phyloP scores from a whole-genome alignment of 2,113 vertebrate genomes.

The Dendropsophus ebraccatus region DNA sequence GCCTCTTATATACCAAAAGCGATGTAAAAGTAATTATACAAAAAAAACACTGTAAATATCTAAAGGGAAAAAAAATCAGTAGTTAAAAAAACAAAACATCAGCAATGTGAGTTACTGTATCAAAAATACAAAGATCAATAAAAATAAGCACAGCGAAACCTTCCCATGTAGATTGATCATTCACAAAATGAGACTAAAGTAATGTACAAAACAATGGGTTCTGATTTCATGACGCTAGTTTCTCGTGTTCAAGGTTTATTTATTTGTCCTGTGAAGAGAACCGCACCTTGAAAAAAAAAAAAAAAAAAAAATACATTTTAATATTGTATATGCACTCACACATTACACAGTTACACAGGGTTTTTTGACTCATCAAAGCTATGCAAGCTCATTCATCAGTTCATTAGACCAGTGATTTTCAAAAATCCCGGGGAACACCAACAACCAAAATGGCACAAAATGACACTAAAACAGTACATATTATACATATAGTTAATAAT shows the following conservation, averaged over 20 bases:
- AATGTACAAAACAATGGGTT: conserved; percentile 65
- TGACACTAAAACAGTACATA: too few relatives aligned
- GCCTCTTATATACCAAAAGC: conserved; percentile 66
- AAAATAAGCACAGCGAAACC: conserved; percentile 23
- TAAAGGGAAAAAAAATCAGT: conserved; percentile 14
- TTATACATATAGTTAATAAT: too few relatives aligned
- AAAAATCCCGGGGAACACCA: too few relatives aligned
- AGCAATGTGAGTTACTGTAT: conserved; percentile 26
- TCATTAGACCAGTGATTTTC: too few relatives aligned
- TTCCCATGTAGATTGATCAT: conserved; percentile 65
- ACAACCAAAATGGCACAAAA: too few relatives aligned
- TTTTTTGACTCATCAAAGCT: too few relatives aligned
- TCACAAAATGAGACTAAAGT: conserved; percentile 74
- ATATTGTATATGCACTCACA: too few relatives aligned
- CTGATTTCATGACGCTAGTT: conserved; percentile 50
- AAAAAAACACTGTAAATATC: too few relatives aligned
- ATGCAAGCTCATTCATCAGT: too few relatives aligned
- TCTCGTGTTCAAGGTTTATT: conserved; percentile 81
- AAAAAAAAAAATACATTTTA: background rate
- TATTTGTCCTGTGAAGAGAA: conserved; percentile 95
- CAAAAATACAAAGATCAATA: conserved; percentile 41
- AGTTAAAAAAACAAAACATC: conserved; percentile 30
- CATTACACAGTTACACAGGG: too few relatives aligned
- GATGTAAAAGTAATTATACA: conserved; percentile 74
- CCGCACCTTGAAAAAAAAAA: conserved; percentile 76